Conservation (phyloP, 2,113 vertebrate genomes). For the Hyperoodon ampullatus region DNA sequence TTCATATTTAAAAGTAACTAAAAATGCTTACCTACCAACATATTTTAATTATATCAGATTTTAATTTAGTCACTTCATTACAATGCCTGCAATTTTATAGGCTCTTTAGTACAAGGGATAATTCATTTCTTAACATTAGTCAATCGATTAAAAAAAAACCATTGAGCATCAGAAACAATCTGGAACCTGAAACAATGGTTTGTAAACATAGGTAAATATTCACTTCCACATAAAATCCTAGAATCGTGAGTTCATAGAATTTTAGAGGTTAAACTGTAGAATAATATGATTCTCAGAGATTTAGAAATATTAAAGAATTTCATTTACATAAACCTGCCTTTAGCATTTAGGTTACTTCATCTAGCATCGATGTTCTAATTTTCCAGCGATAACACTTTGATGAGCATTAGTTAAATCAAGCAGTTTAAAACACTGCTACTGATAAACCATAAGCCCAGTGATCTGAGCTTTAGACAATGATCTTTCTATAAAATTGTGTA, state of each 20-base stretch:
- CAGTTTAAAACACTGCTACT: background rate
- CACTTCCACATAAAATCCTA: background rate
- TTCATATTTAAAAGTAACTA: background rate
- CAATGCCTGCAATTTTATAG: background rate
- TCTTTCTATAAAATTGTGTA: background rate
- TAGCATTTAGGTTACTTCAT: background rate
- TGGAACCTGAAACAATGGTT: background rate
- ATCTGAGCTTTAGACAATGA: background rate
- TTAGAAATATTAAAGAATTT: conserved; percentile 31
- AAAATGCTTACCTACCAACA: background rate
- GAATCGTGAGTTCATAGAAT: background rate
- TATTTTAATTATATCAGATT: conserved; percentile 33
- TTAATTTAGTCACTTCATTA: conserved; percentile 19
- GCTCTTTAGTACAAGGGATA: background rate
- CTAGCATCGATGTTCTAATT: background rate
- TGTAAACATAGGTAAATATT: background rate
- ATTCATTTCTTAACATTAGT: conserved; percentile 21
- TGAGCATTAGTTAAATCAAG: background rate
- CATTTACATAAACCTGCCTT: background rate
- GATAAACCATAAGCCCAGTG: too few species aligned
- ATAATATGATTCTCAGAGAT: background rate
- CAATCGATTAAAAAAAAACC: background rate
- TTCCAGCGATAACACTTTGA: background rate
- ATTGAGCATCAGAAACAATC: background rate
- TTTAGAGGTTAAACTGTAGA: background rate